These are phyloP conservation scores for Notiomystis cincta DNA, from an alignment of 2,113 vertebrate species.

Conservation along the genomic window DNA sequence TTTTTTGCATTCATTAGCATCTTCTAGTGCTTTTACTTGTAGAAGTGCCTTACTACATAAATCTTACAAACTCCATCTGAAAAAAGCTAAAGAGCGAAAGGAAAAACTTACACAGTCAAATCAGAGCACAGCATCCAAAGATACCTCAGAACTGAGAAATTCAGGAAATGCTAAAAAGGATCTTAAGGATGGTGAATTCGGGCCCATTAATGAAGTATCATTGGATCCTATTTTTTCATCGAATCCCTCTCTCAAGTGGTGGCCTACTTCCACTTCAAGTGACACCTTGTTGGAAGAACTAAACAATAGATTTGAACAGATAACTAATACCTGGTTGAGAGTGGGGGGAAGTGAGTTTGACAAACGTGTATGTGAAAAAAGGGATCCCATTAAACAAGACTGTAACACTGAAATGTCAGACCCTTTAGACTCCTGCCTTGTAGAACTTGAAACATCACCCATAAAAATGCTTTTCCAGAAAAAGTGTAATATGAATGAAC, in stretches of 20 bases:
- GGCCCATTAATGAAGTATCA: conserved; percentile 72
- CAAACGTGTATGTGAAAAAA: conserved; percentile 56
- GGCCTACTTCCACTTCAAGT: conserved; percentile 82
- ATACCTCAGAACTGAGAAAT: conserved; percentile 49
- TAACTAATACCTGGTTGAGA: conserved; percentile 90
- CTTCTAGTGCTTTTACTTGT: conserved; percentile 80
- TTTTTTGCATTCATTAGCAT: conserved; percentile 84
- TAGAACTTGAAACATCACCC: conserved; percentile 79
- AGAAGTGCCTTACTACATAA: conserved; percentile 83
- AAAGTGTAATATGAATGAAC: conserved; percentile 86
- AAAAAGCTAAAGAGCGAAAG: conserved; percentile 73
- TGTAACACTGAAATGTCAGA: conserved; percentile 61
- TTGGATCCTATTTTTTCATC: conserved; percentile 82
- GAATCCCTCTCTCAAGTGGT: conserved; percentile 84
- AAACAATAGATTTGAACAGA: conserved; percentile 82
- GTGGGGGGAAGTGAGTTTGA: conserved; percentile 71
- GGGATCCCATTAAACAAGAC: conserved; percentile 48
- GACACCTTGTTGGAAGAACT: conserved; percentile 84
- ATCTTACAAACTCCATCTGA: conserved; percentile 83
- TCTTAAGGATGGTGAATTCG: conserved; percentile 59
- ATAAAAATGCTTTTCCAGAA: conserved; percentile 90
- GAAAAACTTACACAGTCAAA: conserved; percentile 69
- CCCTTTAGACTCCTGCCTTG: conserved; percentile 71
- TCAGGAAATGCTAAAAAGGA: conserved; percentile 28
- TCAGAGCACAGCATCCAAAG: conserved; percentile 62